phyloP scores from a whole-genome alignment of 2,113 vertebrate genomes.

The Anser brachyrhynchus region DNA sequence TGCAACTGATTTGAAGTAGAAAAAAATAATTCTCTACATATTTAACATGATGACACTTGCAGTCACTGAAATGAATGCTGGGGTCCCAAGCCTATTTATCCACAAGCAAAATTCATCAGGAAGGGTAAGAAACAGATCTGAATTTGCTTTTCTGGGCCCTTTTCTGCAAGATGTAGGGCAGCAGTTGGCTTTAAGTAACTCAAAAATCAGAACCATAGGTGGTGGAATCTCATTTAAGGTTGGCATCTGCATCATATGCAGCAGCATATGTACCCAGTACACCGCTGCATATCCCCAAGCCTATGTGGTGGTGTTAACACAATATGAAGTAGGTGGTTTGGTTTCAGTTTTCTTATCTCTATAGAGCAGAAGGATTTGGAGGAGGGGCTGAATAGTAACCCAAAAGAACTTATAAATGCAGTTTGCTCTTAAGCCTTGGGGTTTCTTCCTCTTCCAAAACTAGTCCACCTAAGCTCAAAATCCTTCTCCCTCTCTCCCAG shows the following conservation, averaged over 20 bases:
- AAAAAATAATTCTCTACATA: not conserved
- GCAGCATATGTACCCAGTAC: rapidly evolving
- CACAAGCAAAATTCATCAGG: not conserved
- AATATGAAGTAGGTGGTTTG: not conserved
- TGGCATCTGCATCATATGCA: not conserved
- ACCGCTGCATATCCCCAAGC: not conserved
- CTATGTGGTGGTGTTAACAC: not conserved
- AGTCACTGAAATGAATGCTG: not conserved
- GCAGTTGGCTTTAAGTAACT: not conserved
- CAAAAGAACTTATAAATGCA: not conserved
- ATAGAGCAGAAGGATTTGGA: not conserved
- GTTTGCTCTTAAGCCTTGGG: not conserved
- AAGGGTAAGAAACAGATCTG: not conserved
- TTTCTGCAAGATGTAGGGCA: not conserved
- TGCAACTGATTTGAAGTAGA: not conserved
- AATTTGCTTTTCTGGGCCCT: not conserved
- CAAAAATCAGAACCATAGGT: not conserved
- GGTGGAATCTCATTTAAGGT: not conserved
- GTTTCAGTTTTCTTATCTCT: constrained; percentile 15
- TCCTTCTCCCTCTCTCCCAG: not conserved
- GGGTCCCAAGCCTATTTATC: not conserved
- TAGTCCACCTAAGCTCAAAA: not conserved
- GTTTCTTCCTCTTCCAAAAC: not conserved
- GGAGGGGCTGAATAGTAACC: not conserved
- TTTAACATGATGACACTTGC: not conserved